Conservation (phyloP, 2,888 invertebrate genomes). For the Slavum lentiscoides region DNA sequence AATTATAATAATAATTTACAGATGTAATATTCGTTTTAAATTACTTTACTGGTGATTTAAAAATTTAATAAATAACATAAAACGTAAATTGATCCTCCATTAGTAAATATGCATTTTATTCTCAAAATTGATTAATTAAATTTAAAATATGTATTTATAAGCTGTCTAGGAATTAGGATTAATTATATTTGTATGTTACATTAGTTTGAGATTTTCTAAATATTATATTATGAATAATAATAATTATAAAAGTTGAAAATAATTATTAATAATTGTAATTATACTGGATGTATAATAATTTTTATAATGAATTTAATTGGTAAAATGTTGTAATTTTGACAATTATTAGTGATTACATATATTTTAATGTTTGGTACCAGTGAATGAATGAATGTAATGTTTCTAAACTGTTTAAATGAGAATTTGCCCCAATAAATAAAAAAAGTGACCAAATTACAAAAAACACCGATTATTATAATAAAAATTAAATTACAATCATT, state of each 20-base stretch:
- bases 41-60: not conserved
- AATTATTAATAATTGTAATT: not conserved
- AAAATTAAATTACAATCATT: too few relatives aligned
- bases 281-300: not conserved
- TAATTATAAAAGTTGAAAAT: conserved; percentile 15
- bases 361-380: too few relatives aligned
- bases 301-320: not conserved
- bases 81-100: conserved; percentile 19
- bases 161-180: conserved; percentile 8
- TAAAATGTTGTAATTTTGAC: not conserved
- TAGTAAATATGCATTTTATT: not conserved
- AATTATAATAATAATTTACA: not conserved
- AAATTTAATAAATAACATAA: not conserved
- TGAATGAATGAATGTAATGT: too few relatives aligned
- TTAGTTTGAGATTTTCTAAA: conserved; percentile 11
- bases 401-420: too few relatives aligned
- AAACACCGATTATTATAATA: too few relatives aligned
- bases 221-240: not conserved
- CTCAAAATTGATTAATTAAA: too few relatives aligned
- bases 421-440: too few relatives aligned
- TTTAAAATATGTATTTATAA: conserved; percentile 12
- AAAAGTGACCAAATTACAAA: too few relatives aligned
- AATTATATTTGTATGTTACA: not conserved
- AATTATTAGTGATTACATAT: not conserved
- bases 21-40: not conserved